Evolutionary conservation across 1,140 invertebrate genomes (phyloP).

Genomic region (Eumeta japonica): DNA sequence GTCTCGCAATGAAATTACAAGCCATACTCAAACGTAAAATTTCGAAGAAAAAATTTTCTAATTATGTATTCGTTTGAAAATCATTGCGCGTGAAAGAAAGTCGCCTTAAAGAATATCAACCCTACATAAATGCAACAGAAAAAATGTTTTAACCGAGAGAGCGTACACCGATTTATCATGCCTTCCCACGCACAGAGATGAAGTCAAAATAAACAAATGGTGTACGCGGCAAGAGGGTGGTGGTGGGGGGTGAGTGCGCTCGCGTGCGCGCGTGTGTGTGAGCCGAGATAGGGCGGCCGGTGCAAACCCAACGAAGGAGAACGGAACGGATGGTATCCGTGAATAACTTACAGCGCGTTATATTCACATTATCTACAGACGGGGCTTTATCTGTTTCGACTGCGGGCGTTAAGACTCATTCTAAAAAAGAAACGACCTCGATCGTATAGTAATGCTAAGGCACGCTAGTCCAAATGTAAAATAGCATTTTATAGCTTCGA

Average conservation of each 20-base stretch:
- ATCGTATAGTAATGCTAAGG: background rate
- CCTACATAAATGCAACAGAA: slow-evolving; percentile 41
- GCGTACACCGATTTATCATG: slow-evolving; percentile 48
- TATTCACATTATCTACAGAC: slow-evolving; percentile 57
- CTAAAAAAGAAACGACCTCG: slow-evolving; percentile 25
- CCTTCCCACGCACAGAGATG: slow-evolving; percentile 48
- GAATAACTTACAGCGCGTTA: slow-evolving; percentile 55
- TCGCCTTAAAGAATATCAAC: slow-evolving; percentile 20
- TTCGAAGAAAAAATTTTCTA: too few species aligned
- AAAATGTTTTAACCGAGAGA: slow-evolving; percentile 21
- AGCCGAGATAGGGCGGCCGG: too few species aligned
- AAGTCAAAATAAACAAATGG: slow-evolving; percentile 42
- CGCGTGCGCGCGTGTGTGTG: too few species aligned
- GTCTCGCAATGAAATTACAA: background rate
- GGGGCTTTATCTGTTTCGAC: slow-evolving; percentile 47
- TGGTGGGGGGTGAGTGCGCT: too few species aligned
- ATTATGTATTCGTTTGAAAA: too few species aligned
- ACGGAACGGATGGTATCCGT: slow-evolving; percentile 28
- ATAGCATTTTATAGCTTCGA: background rate
- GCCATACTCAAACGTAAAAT: background rate
- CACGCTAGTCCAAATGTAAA: background rate
- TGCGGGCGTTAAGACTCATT: slow-evolving; percentile 33
- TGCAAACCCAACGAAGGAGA: slow-evolving; percentile 54
- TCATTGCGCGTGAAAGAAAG: too few species aligned
- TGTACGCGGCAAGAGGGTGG: too few species aligned